Percentiles rank a stretch among this genome's conserved stretches.
phyloP scores from a whole-genome alignment of 2,113 vertebrate species.

The Gambusia holbrooki region DNA sequence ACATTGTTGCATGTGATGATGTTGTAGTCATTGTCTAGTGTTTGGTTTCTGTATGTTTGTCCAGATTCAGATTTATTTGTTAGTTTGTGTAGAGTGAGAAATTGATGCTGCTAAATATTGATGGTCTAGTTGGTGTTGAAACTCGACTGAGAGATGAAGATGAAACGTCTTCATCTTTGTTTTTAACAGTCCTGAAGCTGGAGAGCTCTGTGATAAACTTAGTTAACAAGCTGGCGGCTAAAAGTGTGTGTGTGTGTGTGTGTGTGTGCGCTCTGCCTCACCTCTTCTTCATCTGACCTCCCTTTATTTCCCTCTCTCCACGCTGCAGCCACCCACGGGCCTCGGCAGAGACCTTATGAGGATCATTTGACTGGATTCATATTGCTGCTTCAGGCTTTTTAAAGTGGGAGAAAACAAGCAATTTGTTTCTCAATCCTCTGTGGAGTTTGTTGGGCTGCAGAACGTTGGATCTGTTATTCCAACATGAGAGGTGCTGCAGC shows the following conservation, averaged over 20 bases:
- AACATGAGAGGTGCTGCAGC: slow-evolving; percentile 26
- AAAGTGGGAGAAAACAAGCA: slow-evolving; percentile 29
- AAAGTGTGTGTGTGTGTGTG: slow-evolving; percentile 3
- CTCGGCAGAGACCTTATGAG: slow-evolving; percentile 63
- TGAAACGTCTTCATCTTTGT: slow-evolving; percentile 23
- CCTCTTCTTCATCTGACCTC: slow-evolving; percentile 35
- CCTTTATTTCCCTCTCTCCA: slow-evolving; percentile 29
- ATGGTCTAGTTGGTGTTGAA: slow-evolving; percentile 13
- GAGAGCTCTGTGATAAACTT: slow-evolving; percentile 20
- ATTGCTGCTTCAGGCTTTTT: slow-evolving; percentile 59
- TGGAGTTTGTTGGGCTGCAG: slow-evolving; percentile 35
- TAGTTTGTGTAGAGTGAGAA: slow-evolving; percentile 20
- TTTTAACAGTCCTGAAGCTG: slow-evolving; percentile 2
- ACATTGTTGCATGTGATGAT: too few relatives aligned
- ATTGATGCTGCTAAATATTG: not conserved
- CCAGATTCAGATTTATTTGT: not conserved
- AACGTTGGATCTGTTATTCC: slow-evolving; percentile 42
- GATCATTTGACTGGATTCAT: slow-evolving; percentile 73
- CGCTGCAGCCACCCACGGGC: slow-evolving; percentile 43
- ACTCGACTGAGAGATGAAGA: not conserved
- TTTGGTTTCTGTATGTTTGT: too few relatives aligned
- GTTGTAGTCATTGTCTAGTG: too few relatives aligned
- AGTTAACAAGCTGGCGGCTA: slow-evolving; percentile 39
- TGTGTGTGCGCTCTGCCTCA: not conserved
- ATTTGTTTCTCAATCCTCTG: slow-evolving; percentile 46